phyloP scores from a whole-genome alignment of 2,888 invertebrate species.

The Tiliacea aurago region DNA sequence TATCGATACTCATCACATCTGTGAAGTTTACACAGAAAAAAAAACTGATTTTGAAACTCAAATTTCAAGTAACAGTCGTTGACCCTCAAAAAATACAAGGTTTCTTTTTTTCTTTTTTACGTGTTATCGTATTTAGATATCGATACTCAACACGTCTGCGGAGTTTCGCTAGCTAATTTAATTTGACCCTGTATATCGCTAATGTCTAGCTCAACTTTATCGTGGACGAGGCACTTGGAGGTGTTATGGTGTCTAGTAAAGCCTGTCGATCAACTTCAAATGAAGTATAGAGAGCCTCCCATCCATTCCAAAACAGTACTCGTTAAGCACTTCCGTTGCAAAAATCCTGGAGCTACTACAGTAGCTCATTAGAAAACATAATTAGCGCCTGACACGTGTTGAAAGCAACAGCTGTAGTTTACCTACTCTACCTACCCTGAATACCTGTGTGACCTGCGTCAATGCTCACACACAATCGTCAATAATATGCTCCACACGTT shows the following conservation, averaged over 20 bases:
- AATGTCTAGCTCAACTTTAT: background rate
- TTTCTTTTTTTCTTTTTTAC: too few species aligned
- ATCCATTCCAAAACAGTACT: background rate
- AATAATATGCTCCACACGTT: constrained; percentile 50
- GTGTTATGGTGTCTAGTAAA: background rate
- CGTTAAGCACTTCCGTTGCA: background rate
- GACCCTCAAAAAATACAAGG: too few species aligned
- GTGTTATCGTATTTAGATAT: too few species aligned
- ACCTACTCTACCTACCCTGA: constrained; percentile 18
- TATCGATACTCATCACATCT: too few species aligned
- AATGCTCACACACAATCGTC: constrained; percentile 30
- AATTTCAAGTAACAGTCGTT: too few species aligned
- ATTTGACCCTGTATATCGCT: background rate
- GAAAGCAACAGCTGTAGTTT: constrained; percentile 13
- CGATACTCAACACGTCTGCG: too few species aligned
- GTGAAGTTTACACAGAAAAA: too few species aligned
- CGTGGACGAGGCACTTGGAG: background rate
- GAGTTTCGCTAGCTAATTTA: too few species aligned
- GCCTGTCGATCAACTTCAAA: background rate
- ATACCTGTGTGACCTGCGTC: constrained; percentile 27
- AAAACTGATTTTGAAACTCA: too few species aligned
- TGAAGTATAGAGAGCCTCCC: background rate
- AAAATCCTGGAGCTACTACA: background rate
- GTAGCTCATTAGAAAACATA: constrained; percentile 4
- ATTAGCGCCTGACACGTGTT: constrained; percentile 16